phyloP scores from a whole-genome alignment of 64 coral and sea anemone species.

The Porites lutea region DNA sequence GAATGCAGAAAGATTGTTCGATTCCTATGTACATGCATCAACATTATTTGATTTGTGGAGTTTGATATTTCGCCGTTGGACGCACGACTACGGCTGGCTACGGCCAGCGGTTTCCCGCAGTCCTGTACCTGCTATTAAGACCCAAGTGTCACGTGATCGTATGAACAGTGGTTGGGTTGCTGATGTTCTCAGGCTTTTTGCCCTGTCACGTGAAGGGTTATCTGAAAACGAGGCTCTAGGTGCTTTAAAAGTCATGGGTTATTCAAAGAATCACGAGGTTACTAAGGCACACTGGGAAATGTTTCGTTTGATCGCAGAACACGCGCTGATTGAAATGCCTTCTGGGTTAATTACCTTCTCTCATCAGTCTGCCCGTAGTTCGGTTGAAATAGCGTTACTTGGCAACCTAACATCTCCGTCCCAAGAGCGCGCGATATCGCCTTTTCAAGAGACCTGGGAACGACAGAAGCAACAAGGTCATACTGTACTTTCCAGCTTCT shows the following conservation, averaged over 20 bases:
- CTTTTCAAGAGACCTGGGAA: slow-evolving; percentile 84
- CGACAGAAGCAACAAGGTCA: slow-evolving; percentile 92
- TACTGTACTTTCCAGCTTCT: slow-evolving; percentile 76
- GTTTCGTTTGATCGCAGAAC: slow-evolving; percentile 70
- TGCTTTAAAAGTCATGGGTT: slow-evolving; percentile 87
- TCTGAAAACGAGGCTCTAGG: slow-evolving; percentile 74
- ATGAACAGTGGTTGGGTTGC: slow-evolving; percentile 96
- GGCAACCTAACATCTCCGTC: slow-evolving; percentile 87
- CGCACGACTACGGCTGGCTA: slow-evolving; percentile 94
- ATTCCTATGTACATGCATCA: slow-evolving; percentile 75
- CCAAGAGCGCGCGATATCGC: slow-evolving; percentile 82
- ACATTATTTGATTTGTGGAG: slow-evolving; percentile 88
- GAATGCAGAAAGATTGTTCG: slow-evolving; percentile 83
- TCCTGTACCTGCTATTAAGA: slow-evolving; percentile 83
- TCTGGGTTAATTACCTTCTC: slow-evolving; percentile 75
- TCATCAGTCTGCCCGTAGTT: slow-evolving; percentile 60
- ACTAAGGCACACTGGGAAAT: slow-evolving; percentile 83
- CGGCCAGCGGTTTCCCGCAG: slow-evolving; percentile 73
- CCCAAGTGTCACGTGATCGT: slow-evolving; percentile 95
- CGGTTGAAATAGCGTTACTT: slow-evolving; percentile 81
- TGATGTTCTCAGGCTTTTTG: slow-evolving; percentile 74
- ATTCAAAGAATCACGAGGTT: slow-evolving; percentile 69
- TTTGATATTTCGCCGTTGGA: slow-evolving; percentile 92
- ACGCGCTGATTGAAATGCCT: slow-evolving; percentile 65
- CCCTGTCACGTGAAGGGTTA: slow-evolving; percentile 84